These are phyloP conservation scores for Synergus laeviventris DNA, from an alignment of 2,888 invertebrate genomes.

Conservation along the genomic window DNA sequence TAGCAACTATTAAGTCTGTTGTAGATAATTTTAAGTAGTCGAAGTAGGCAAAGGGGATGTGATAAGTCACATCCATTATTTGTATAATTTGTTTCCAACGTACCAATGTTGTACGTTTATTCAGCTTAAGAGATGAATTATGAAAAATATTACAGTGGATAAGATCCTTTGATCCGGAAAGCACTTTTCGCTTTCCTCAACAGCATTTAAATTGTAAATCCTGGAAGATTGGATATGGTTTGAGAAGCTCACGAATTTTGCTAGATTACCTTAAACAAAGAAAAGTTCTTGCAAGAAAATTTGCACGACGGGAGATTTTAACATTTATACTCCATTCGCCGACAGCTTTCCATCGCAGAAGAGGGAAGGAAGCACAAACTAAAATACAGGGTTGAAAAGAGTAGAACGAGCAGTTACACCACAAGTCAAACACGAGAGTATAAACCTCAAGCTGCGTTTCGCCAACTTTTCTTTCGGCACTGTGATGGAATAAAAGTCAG, in stretches of 20 bases:
- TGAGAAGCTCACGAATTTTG: not conserved
- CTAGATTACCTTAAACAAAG: conserved; percentile 25
- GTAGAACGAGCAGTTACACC: conserved; percentile 9
- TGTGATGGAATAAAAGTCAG: not conserved
- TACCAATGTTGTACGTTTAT: too few relatives aligned
- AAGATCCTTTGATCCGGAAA: not conserved
- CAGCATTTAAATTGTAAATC: not conserved
- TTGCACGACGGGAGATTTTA: not conserved
- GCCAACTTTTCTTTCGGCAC: not conserved
- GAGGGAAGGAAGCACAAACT: not conserved
- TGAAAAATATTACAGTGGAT: too few relatives aligned
- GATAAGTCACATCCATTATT: too few relatives aligned
- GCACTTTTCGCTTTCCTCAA: not conserved
- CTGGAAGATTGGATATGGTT: not conserved
- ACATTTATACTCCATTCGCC: not conserved
- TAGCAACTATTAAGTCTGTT: too few relatives aligned
- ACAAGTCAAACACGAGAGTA: conserved; percentile 5
- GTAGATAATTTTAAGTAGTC: too few relatives aligned
- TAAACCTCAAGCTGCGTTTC: not conserved
- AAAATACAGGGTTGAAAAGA: conserved; percentile 1
- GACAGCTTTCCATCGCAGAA: conserved; percentile 7
- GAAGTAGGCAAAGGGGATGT: too few relatives aligned
- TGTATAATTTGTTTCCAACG: too few relatives aligned
- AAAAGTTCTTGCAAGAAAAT: conserved; percentile 11
- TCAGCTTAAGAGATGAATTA: too few relatives aligned